Conservation (phyloP, 2,113 vertebrate genomes). For the Silurus asotus region DNA sequence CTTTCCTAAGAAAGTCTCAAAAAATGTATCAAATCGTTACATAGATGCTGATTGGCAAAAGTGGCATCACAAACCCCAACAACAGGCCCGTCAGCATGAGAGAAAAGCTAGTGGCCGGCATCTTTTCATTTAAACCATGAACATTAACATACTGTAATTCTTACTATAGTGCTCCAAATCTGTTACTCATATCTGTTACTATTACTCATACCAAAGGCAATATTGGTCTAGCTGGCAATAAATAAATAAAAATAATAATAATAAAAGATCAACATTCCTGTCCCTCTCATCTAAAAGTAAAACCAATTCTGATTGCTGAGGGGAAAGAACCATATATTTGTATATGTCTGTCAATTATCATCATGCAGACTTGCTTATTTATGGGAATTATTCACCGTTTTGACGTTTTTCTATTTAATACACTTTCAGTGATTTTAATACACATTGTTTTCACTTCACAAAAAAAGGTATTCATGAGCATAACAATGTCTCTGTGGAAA, state of each 20-base stretch:
- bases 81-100: background rate
- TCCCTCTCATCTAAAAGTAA: background rate
- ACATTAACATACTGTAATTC: background rate
- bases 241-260: background rate
- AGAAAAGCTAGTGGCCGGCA: background rate
- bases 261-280: background rate
- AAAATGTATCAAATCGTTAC: background rate
- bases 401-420: background rate
- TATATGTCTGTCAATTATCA: background rate
- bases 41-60: background rate
- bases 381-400: background rate
- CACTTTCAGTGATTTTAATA: background rate
- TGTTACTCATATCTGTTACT: background rate
- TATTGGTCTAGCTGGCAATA: background rate
- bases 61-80: background rate
- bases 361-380: background rate
- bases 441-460: background rate
- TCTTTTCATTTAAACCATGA: background rate
- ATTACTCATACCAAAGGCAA: background rate
- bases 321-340: background rate
- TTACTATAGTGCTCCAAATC: background rate
- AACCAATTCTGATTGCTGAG: background rate
- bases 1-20: background rate
- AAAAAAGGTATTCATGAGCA: background rate
- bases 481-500: background rate